Evolutionary conservation across 2,797 vertebrate species (phyloP).

Genomic region (Rhincodon typus): DNA sequence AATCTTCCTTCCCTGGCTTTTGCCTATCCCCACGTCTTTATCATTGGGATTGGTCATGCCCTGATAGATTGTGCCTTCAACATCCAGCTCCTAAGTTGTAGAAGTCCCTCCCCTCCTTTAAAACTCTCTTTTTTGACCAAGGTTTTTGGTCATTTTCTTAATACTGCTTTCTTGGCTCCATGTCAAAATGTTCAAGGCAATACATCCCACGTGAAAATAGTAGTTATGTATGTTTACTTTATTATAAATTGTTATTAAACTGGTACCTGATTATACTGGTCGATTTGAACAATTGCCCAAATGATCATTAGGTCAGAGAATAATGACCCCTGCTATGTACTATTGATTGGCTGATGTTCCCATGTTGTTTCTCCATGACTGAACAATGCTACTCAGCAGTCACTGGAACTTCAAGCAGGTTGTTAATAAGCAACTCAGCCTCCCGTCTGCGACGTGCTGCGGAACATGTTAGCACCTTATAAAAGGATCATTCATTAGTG

Average conservation of each 20-base stretch:
- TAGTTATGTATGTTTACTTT: neutral
- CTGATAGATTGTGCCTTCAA: neutral
- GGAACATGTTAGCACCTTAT: neutral
- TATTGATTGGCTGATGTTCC: neutral
- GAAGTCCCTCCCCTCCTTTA: neutral
- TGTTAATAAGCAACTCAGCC: neutral
- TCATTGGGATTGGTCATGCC: neutral
- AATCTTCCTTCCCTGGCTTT: neutral
- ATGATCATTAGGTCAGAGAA: neutral
- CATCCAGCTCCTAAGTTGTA: neutral
- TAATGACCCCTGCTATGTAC: neutral
- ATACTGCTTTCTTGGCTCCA: neutral
- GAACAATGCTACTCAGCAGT: neutral
- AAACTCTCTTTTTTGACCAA: neutral
- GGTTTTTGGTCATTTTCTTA: neutral
- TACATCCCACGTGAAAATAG: neutral
- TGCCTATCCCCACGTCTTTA: neutral
- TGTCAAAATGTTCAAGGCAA: neutral
- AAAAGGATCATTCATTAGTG: neutral
- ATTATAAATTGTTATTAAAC: neutral
- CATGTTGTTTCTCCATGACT: neutral
- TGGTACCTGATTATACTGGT: neutral
- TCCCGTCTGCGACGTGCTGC: neutral
- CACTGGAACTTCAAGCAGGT: neutral
- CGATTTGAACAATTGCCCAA: neutral